Evolutionary conservation across 92 coral and sea anemone species (phyloP).

Genomic region (Umimayanthus chanpuru): DNA sequence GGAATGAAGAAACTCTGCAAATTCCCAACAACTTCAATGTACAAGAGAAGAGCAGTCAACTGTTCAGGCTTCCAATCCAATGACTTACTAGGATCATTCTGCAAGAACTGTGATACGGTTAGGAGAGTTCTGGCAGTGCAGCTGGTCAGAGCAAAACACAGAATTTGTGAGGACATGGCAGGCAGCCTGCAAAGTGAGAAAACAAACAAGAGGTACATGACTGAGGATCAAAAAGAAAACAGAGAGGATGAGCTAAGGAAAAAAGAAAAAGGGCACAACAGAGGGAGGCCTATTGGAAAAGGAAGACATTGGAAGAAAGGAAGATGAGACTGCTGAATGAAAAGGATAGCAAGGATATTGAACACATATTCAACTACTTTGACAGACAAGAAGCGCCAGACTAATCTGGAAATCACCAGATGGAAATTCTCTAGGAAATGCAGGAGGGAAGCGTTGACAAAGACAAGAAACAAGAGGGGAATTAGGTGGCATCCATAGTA

Average conservation of each 20-base stretch:
- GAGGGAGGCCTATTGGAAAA: too few relatives aligned
- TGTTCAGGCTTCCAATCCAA: not conserved
- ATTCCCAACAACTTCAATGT: not conserved
- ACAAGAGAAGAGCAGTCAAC: not conserved
- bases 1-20: not conserved
- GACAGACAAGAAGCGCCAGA: not conserved
- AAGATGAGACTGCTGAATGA: not conserved
- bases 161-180: too few relatives aligned
- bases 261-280: too few relatives aligned
- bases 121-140: slow-evolving; percentile 18
- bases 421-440: too few relatives aligned
- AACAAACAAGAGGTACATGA: not conserved
- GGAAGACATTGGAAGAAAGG: not conserved
- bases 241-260: not conserved
- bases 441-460: too few relatives aligned
- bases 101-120: not conserved
- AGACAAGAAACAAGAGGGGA: too few relatives aligned
- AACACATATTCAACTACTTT: not conserved
- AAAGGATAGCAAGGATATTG: not conserved
- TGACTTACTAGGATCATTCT: not conserved
- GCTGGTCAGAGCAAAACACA: slow-evolving; percentile 15
- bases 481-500: too few relatives aligned
- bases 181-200: not conserved
- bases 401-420: not conserved
- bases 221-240: not conserved